Percentiles rank a stretch among this genome's conserved stretches.
Evolutionary conservation across 1,140 invertebrate species (phyloP).

Genomic region (Nilaparvata lugens): DNA sequence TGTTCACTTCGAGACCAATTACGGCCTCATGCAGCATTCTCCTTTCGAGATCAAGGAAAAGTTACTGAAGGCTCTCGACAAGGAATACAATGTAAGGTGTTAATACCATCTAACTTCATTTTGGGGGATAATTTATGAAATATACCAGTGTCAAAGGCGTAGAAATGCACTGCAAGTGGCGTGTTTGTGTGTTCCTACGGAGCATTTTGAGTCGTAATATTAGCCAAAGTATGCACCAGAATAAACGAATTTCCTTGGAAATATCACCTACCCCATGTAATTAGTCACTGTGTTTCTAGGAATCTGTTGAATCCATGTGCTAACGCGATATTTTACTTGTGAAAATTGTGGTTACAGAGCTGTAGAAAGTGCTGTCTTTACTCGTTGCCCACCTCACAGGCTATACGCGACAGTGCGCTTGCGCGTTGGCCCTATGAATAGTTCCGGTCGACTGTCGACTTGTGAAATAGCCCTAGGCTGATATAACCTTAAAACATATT

Average conservation of each 20-base stretch:
- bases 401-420: constrained; percentile 30
- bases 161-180: constrained; percentile 27
- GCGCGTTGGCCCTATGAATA: constrained; percentile 23
- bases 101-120: constrained; percentile 19
- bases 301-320: not conserved
- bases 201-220: constrained; percentile 26
- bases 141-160: constrained; percentile 14
- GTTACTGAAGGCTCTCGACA: constrained; percentile 49
- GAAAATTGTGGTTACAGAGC: constrained; percentile 26
- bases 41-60: constrained; percentile 50
- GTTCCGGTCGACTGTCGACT: constrained; percentile 18
- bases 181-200: constrained; percentile 20
- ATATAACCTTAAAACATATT: not conserved
- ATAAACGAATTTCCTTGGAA: not conserved
- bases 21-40: constrained; percentile 45
- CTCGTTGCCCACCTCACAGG: constrained; percentile 27
- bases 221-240: constrained; percentile 15
- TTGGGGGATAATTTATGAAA: constrained; percentile 14
- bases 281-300: not conserved
- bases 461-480: constrained; percentile 3
- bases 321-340: constrained; percentile 20
- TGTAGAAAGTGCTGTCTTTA: constrained; percentile 26
- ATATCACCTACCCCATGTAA: not conserved
- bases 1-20: constrained; percentile 34
- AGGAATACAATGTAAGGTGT: constrained; percentile 51